Percentiles rank a stretch among this genome's conserved stretches.
Evolutionary conservation across 2,888 invertebrate genomes (phyloP).

Genomic region (Cloeon dipterum): DNA sequence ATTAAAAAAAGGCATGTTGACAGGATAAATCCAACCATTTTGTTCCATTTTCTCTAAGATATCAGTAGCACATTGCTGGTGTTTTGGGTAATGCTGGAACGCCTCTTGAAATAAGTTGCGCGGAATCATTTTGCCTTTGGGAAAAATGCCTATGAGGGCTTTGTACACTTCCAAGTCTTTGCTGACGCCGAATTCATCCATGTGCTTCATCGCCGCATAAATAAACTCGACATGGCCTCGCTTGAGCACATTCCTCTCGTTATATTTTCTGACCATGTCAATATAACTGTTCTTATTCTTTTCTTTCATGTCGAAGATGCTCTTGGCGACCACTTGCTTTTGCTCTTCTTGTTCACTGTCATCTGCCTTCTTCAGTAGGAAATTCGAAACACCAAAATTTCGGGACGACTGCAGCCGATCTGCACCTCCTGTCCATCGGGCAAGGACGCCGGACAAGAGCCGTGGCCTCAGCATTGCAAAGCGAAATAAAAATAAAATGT

Average conservation of each 20-base stretch:
- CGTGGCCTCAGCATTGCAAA: too few relatives aligned
- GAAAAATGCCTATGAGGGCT: constrained; percentile 58
- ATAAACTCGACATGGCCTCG: constrained; percentile 90
- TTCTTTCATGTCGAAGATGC: constrained; percentile 17
- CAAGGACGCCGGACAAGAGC: too few relatives aligned
- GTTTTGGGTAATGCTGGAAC: constrained; percentile 84
- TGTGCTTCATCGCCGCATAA: constrained; percentile 61
- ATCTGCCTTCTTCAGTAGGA: not conserved
- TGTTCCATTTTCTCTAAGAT: constrained; percentile 88
- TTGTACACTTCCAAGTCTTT: constrained; percentile 75
- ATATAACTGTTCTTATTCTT: constrained; percentile 45
- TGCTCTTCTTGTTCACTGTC: constrained; percentile 3
- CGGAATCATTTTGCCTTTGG: constrained; percentile 73
- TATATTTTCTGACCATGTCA: constrained; percentile 50
- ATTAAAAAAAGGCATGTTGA: constrained; percentile 1
- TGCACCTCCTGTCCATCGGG: too few relatives aligned
- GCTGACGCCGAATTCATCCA: constrained; percentile 76
- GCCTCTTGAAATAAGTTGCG: constrained; percentile 63
- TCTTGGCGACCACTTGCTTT: constrained; percentile 7
- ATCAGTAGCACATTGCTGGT: constrained; percentile 84
- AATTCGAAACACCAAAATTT: too few relatives aligned
- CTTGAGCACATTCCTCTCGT: constrained; percentile 37
- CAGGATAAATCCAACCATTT: constrained; percentile 31
- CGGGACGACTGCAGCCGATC: too few relatives aligned
- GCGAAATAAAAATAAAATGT: too few relatives aligned